These are phyloP conservation scores for Zoanthus gigantus DNA, from an alignment of 92 coral and sea anemone species.

Conservation along the genomic window DNA sequence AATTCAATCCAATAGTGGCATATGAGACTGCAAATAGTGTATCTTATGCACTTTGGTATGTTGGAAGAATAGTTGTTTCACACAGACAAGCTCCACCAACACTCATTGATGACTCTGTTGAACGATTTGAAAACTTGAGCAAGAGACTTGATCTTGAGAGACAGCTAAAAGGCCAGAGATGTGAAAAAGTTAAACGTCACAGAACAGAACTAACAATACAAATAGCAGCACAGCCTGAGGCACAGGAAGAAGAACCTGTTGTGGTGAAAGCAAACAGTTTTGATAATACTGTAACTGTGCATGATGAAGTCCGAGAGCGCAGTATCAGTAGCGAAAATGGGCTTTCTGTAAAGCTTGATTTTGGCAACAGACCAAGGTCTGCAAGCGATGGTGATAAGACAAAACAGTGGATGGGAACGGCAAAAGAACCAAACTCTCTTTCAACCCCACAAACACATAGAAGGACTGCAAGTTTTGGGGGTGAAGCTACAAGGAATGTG, in stretches of 20 bases:
- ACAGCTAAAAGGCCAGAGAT: constrained; percentile 57
- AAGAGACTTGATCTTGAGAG: constrained; percentile 73
- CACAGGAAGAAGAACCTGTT: constrained; percentile 38
- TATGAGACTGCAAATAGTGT: constrained; percentile 41
- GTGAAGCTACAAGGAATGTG: constrained; percentile 72
- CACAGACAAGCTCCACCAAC: constrained; percentile 97
- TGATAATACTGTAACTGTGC: constrained; percentile 62
- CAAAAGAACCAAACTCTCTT: not conserved
- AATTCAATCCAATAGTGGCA: constrained; percentile 29
- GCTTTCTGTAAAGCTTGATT: constrained; percentile 15
- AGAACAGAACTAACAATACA: constrained; percentile 42
- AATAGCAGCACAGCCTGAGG: constrained; percentile 49
- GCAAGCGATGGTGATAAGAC: constrained; percentile 93
- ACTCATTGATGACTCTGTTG: constrained; percentile 87
- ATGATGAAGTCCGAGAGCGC: constrained; percentile 40
- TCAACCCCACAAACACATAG: constrained; percentile 57
- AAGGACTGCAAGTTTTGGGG: constrained; percentile 68
- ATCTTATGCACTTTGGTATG: constrained; percentile 78
- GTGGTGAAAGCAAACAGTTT: constrained; percentile 71
- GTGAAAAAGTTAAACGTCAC: constrained; percentile 30
- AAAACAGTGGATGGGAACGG: constrained; percentile 13
- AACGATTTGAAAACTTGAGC: constrained; percentile 70
- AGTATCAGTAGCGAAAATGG: constrained; percentile 14
- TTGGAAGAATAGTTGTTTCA: constrained; percentile 88
- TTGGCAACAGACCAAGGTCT: constrained; percentile 82